Conservation (phyloP, 2,888 invertebrate genomes). For the Trachelus troglodyta region DNA sequence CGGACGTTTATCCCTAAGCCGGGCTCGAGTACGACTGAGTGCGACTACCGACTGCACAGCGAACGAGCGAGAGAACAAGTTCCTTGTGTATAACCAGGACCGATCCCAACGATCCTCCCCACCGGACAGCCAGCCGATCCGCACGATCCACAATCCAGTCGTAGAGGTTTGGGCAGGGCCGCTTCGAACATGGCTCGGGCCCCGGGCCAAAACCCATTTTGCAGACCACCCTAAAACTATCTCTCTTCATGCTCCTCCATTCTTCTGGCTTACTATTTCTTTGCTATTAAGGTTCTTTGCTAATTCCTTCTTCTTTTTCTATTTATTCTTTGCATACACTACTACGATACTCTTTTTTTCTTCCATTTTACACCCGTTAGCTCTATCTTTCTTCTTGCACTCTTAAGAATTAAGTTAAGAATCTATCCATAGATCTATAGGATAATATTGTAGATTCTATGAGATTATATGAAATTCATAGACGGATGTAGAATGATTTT, state of each 20-base stretch:
- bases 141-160: conserved; percentile 28
- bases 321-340: background rate
- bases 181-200: conserved; percentile 21
- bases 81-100: conserved; percentile 20
- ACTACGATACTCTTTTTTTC: background rate
- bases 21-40: conserved; percentile 14
- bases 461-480: background rate
- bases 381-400: background rate
- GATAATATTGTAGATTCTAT: background rate
- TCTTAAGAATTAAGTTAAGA: background rate
- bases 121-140: conserved; percentile 2
- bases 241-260: background rate
- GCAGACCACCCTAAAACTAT: background rate
- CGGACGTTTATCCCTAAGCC: conserved; percentile 24
- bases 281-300: background rate
- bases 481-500: background rate
- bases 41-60: conserved; percentile 18
- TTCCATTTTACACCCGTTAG: background rate
- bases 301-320: background rate
- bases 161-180: conserved; percentile 39
- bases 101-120: conserved; percentile 10
- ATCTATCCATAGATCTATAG: background rate
- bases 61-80: conserved; percentile 21
- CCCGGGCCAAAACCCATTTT: background rate
- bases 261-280: background rate